Conservation (phyloP, 2,113 vertebrate genomes). For the Coptodon rendalli region DNA sequence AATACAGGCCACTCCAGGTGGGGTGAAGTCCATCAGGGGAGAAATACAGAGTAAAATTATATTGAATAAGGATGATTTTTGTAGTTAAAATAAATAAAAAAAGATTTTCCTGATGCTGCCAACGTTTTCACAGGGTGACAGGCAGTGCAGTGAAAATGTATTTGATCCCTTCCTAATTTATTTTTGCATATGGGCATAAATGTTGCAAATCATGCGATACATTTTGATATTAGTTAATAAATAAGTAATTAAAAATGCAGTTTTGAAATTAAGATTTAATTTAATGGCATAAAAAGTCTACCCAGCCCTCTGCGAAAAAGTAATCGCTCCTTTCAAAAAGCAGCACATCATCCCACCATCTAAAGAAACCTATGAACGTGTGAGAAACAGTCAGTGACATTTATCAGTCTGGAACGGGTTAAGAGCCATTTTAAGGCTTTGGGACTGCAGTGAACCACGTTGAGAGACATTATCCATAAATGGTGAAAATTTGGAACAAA, state of each 20-base stretch:
- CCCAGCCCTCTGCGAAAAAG: rapidly evolving
- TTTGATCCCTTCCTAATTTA: neutral
- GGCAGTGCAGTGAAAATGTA: neutral
- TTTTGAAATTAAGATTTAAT: neutral
- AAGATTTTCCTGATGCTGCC: rapidly evolving
- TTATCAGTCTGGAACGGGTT: neutral
- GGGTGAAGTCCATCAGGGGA: neutral
- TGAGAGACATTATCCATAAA: neutral
- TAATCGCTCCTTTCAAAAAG: neutral
- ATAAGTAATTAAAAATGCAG: neutral
- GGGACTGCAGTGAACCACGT: neutral
- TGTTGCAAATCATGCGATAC: neutral
- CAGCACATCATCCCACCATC: neutral
- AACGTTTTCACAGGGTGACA: neutral
- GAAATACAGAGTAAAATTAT: neutral
- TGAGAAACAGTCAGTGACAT: neutral
- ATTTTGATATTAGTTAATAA: neutral
- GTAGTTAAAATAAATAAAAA: neutral
- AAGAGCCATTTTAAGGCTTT: neutral
- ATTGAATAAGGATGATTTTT: neutral
- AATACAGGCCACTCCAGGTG: neutral
- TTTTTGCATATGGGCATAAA: neutral
- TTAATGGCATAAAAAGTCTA: neutral
- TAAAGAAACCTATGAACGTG: neutral
- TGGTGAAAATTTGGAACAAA: neutral